These are phyloP conservation scores for Amia ocellicauda DNA, from an alignment of 2,113 vertebrate genomes.

Conservation along the genomic window DNA sequence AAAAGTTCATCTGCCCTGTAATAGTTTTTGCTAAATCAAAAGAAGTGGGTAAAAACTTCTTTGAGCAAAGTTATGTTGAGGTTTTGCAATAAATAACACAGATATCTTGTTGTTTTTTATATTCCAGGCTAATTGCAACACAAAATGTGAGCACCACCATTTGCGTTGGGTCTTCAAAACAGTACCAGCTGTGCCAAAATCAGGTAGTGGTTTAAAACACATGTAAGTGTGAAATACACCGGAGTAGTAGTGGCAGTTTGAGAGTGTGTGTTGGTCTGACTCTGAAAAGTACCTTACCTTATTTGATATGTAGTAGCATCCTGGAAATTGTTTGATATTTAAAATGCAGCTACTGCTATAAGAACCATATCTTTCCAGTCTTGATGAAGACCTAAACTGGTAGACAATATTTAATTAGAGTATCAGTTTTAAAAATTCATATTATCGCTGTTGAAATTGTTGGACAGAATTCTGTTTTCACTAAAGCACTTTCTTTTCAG, in stretches of 20 bases:
- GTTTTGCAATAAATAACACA: not conserved
- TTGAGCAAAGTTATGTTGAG: not conserved
- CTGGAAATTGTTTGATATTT: too few relatives aligned
- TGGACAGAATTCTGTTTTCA: too few relatives aligned
- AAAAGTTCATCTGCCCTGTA: not conserved
- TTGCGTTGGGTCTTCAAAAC: slow-evolving; percentile 70
- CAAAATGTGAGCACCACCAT: slow-evolving; percentile 69
- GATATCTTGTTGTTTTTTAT: not conserved
- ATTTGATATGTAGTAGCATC: not conserved
- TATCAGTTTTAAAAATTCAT: too few relatives aligned
- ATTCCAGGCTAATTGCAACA: slow-evolving; percentile 65
- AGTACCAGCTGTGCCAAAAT: slow-evolving; percentile 76
- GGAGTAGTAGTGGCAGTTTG: not conserved
- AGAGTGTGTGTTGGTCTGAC: too few relatives aligned
- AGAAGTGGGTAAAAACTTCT: not conserved
- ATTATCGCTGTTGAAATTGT: too few relatives aligned
- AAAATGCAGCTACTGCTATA: too few relatives aligned
- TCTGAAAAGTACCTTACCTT: not conserved
- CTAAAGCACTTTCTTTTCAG: too few relatives aligned
- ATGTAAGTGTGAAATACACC: not conserved
- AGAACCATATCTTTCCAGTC: too few relatives aligned
- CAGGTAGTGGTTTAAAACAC: slow-evolving; percentile 58
- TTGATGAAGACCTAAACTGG: too few relatives aligned
- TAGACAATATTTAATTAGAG: too few relatives aligned
- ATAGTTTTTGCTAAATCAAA: not conserved